A percentile compares a stretch with the other conserved stretches of the same genome.
phyloP scores from a whole-genome alignment of 2,888 invertebrate species.

The Spisula subtruncata region DNA sequence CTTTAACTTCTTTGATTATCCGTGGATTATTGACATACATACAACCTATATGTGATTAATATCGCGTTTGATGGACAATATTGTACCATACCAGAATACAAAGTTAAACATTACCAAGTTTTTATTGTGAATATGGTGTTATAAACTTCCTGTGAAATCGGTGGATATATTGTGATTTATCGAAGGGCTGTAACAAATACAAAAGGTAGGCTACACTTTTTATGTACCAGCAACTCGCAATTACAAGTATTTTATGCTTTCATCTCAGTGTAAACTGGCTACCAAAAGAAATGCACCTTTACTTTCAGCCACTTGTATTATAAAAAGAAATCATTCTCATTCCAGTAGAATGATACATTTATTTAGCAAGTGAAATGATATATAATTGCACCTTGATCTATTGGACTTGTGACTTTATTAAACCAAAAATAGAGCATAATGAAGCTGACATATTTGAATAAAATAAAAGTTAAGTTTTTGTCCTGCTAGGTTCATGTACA shows the following conservation, averaged over 20 bases:
- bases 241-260: no score
- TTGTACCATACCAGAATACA: not conserved
- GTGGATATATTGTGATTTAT: not conserved
- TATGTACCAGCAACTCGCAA: not conserved
- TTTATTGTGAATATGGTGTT: not conserved
- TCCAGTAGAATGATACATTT: no score
- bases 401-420: no score
- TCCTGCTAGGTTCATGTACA: not conserved
- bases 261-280: no score
- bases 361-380: no score
- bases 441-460: no score
- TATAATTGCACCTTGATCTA: no score
- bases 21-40: not conserved
- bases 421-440: no score
- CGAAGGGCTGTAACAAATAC: not conserved
- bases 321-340: no score
- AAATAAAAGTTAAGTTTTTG: no score
- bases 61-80: not conserved
- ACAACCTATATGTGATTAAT: not conserved
- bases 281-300: no score
- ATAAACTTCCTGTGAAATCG: not conserved
- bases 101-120: not conserved
- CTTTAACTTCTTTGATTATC: slow-evolving; percentile 21
- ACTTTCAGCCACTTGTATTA: no score
- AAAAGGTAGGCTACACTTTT: not conserved